Evolutionary conservation across 1,140 invertebrate species (phyloP), one percentile per base, ranked within the genome.

Genomic region (Pachypeltis micranthus): DNA sequence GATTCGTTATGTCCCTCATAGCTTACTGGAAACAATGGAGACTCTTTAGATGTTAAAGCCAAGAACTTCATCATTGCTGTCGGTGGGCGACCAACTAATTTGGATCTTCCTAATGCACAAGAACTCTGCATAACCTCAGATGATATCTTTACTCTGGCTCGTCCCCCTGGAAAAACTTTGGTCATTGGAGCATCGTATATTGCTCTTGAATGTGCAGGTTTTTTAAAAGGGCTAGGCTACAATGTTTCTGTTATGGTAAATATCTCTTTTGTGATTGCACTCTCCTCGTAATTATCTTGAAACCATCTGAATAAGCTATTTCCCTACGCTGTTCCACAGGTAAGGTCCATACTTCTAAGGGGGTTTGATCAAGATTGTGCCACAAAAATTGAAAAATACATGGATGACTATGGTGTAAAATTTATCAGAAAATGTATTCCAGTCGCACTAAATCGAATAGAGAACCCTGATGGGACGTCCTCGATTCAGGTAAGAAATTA

Each of bases 151-250:
- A 94, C 91, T 68, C 77, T 98, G 63, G 73, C 83, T 0, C 80
- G 85, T 55, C 80, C 85, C 60, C 96, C 96, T 4, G 96, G 95
- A 55, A 97, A 96, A 75, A 98, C 96, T 0, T 78, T 98, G 4
- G 81, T 95, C 27, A 81, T 98, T 62, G 96, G 96, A 51, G 95
- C 92, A 4, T 59, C 85, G 63, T 65, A 67, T 39, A 69, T 98
- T 71, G 91, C 94, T 55, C 77, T 99, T 61, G 96, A 99, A 77
- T 98, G 95, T 79, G 95, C 94, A 59, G 96, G 95, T 1, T 98
- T 97, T 74, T 78, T 97, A 21, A 85, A 87, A 70, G 91, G 87
- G 4, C 75, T 98, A 44, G 94, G 93, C 21, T 90, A 85, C 72
- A 86, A 94, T 64, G 83, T 91, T 0, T 94, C 91, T 4, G 83